Conservation (phyloP, 2,888 invertebrate genomes). For the Steinernema scapterisci region DNA sequence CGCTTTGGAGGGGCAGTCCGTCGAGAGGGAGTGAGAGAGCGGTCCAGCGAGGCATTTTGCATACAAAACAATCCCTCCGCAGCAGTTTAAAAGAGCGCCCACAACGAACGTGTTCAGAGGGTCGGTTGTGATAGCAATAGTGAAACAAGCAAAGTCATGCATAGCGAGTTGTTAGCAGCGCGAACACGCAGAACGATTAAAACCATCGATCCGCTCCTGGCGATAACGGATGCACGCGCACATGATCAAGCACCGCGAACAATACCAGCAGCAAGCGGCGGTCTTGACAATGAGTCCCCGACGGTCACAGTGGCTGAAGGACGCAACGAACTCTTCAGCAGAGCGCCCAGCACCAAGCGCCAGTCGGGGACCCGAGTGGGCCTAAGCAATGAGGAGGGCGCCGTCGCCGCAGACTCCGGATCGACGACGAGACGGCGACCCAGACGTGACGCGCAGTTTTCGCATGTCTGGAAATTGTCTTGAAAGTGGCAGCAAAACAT, state of each 20-base stretch:
- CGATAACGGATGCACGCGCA: slow-evolving; percentile 14
- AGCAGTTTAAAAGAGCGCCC: too few species aligned
- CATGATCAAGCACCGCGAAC: not conserved
- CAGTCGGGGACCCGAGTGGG: slow-evolving; percentile 13
- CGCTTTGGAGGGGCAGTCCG: not conserved
- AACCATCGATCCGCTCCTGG: slow-evolving; percentile 5
- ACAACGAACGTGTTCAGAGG: too few species aligned
- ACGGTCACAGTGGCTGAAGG: not conserved
- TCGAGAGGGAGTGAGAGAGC: too few species aligned
- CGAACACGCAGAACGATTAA: not conserved
- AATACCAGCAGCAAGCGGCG: not conserved
- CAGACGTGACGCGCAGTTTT: not conserved
- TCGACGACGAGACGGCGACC: too few species aligned
- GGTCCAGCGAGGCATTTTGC: too few species aligned
- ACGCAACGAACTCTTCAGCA: not conserved
- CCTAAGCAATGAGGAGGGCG: too few species aligned
- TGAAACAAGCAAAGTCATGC: slow-evolving; percentile 22
- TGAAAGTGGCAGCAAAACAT: too few species aligned
- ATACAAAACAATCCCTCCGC: too few species aligned
- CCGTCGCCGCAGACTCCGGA: slow-evolving; percentile 23
- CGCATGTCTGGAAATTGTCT: not conserved
- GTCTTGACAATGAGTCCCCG: not conserved
- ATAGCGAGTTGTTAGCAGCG: slow-evolving; percentile 18
- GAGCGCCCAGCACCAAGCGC: not conserved
- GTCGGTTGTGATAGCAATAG: not conserved